phyloP scores from a whole-genome alignment of 2,113 vertebrate species.

The Scytalopus superciliaris region DNA sequence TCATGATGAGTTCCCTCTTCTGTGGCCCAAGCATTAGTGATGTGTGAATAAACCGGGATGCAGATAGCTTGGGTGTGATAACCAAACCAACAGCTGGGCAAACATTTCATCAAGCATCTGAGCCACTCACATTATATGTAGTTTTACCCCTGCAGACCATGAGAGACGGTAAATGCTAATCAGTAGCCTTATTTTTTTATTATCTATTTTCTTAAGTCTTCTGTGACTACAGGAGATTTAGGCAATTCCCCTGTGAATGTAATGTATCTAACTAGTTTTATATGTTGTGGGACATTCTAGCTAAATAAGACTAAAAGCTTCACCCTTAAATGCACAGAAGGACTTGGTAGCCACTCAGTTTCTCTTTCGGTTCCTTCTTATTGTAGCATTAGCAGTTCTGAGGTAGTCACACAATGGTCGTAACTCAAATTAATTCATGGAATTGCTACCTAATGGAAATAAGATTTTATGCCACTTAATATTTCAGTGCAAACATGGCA shows the following conservation, averaged over 20 bases:
- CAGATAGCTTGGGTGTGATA: not conserved
- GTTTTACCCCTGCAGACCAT: not conserved
- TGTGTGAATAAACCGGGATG: not conserved
- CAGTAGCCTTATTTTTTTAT: not conserved
- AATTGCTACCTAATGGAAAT: constrained; percentile 20
- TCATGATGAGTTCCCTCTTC: not conserved
- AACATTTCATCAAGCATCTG: not conserved
- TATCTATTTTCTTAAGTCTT: not conserved
- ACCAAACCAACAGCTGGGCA: not conserved
- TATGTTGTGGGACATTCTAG: not conserved
- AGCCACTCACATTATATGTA: not conserved
- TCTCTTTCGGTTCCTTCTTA: not conserved
- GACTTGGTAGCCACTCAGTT: not conserved
- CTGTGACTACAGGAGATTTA: not conserved
- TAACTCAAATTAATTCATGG: constrained; percentile 48
- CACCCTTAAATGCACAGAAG: constrained; percentile 4
- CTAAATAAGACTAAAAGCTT: not conserved
- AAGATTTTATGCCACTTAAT: constrained; percentile 29
- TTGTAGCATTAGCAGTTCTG: constrained; percentile 23
- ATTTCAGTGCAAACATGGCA: constrained; percentile 23
- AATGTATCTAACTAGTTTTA: not conserved
- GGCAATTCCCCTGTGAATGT: not conserved
- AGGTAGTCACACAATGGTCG: not conserved
- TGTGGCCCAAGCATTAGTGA: not conserved
- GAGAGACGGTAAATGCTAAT: not conserved